phyloP scores from a whole-genome alignment of 2,797 vertebrate species.

The Salarias fasciatus region DNA sequence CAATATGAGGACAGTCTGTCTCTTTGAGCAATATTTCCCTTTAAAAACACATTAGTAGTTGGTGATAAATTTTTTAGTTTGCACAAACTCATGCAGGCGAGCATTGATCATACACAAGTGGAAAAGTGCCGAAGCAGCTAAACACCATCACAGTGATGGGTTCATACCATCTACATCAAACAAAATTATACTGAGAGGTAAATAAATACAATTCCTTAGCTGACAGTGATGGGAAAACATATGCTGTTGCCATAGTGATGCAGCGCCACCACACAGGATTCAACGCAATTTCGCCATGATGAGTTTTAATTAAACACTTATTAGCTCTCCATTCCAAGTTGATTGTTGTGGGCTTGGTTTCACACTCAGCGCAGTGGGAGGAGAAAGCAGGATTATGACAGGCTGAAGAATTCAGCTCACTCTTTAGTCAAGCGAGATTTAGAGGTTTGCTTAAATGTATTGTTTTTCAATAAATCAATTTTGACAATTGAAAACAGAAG shows the following conservation, averaged over 20 bases:
- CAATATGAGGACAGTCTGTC: slow-evolving; percentile 1
- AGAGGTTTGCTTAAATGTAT: slow-evolving; percentile 24
- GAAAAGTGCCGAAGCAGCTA: not conserved
- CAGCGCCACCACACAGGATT: slow-evolving; percentile 50
- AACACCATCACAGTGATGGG: not conserved
- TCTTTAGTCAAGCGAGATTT: slow-evolving; percentile 41
- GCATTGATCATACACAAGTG: slow-evolving; percentile 10
- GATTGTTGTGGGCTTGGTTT: slow-evolving; percentile 63
- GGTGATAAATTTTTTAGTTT: slow-evolving; percentile 10
- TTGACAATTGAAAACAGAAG: slow-evolving; percentile 34
- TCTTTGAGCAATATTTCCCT: slow-evolving; percentile 13
- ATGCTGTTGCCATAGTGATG: slow-evolving; percentile 56
- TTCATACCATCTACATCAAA: slow-evolving; percentile 9
- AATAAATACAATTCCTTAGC: slow-evolving; percentile 22
- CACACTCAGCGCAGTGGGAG: slow-evolving; percentile 33
- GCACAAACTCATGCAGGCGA: not conserved
- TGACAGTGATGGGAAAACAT: slow-evolving; percentile 24
- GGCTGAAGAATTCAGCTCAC: slow-evolving; percentile 48
- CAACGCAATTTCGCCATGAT: slow-evolving; percentile 70
- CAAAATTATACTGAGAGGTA: slow-evolving; percentile 1
- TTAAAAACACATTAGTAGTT: slow-evolving; percentile 1
- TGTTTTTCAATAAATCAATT: slow-evolving; percentile 40
- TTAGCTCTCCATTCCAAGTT: slow-evolving; percentile 69
- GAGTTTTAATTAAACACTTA: slow-evolving; percentile 77
- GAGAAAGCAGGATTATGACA: slow-evolving; percentile 53